Conservation (phyloP, 2,797 vertebrate species). For the Meriones psammophilus region DNA sequence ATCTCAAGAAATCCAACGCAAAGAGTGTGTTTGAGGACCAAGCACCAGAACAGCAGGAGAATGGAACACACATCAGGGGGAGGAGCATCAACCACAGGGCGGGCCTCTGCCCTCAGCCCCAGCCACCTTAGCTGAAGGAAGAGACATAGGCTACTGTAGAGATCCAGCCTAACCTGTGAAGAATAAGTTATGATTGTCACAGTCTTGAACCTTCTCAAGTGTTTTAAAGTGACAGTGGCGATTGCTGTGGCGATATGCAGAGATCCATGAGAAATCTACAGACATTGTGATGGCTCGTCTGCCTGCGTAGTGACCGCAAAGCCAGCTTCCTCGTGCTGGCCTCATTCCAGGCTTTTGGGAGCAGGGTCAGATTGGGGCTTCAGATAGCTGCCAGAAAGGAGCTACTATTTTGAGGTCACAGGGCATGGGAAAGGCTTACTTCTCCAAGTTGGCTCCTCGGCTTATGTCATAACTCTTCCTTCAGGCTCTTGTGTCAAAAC, state of each 20-base stretch:
- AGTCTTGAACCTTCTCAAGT: slow-evolving; percentile 57
- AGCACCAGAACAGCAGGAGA: neutral
- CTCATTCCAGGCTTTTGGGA: slow-evolving; percentile 67
- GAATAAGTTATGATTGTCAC: slow-evolving; percentile 53
- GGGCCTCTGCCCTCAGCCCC: neutral
- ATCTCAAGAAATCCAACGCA: neutral
- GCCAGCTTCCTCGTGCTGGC: slow-evolving; percentile 28
- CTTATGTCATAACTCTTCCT: slow-evolving; percentile 61
- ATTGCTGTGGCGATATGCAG: slow-evolving; percentile 37
- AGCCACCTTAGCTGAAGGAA: neutral
- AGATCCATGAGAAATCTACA: slow-evolving; percentile 66
- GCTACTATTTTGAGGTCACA: slow-evolving; percentile 74
- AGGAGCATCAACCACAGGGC: neutral
- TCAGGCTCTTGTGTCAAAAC: neutral
- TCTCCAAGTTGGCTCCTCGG: neutral
- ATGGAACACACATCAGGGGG: neutral
- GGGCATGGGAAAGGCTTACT: slow-evolving; percentile 82
- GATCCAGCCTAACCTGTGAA: slow-evolving; percentile 24
- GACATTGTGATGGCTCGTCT: slow-evolving; percentile 71
- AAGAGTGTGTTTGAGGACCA: neutral
- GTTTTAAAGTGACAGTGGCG: slow-evolving; percentile 71
- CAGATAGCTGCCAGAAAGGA: slow-evolving; percentile 65
- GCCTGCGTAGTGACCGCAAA: slow-evolving; percentile 69
- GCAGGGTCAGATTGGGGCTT: slow-evolving; percentile 75
- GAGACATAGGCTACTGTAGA: neutral